Evolutionary conservation across 2,888 invertebrate species (phyloP), one percentile per base, ranked within the genome.

Genomic region (Agrochola circellaris): DNA sequence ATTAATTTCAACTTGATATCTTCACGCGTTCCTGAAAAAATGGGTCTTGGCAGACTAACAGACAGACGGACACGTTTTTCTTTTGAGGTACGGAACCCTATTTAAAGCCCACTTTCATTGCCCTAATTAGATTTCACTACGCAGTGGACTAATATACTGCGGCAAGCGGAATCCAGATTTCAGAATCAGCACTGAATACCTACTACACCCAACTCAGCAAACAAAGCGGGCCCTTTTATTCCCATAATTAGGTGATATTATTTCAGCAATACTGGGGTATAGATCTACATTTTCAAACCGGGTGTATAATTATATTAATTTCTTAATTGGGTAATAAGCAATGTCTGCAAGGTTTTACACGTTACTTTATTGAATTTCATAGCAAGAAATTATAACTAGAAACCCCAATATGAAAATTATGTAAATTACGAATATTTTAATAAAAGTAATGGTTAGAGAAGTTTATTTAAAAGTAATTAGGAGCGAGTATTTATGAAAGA

Each of bases 61-160:
- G 34, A 34, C 34, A 34, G 34, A 30, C 34, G 2, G 34, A 34
- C 34, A 34, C 34, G 34, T 34, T 34, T 34, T 34, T 5, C 34
- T 34, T 34, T 34, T 34, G 4, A 34, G 34, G 34, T 34, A 34
- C 34, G 34, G 3, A 34, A 34, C 34, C 34, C 34, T 34, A 34
- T 34, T 1, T 34, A 65, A 42, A 54, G 23, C 9, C 23, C 9
- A 23, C 20, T 9, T 51, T 54, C 7, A 38, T 48, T n/a, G 54
- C 56, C 11, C 51, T 61, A 48, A 48, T 45, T 26, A 61, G 30
- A 71, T 71, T 48, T 45, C 4, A 34, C 20, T 61, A 30, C 45
- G 45, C 45, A 17, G 71, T n/a, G 23, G 15, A 71, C 30, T 71
- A 71, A 54, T n/a, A 61, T 61, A 65, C n/a, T n/a, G n/a, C n/a